A percentile compares a stretch with the other conserved stretches of the same genome.
Conservation (phyloP, 2,797 vertebrate genomes). For the Cuniculus paca region DNA sequence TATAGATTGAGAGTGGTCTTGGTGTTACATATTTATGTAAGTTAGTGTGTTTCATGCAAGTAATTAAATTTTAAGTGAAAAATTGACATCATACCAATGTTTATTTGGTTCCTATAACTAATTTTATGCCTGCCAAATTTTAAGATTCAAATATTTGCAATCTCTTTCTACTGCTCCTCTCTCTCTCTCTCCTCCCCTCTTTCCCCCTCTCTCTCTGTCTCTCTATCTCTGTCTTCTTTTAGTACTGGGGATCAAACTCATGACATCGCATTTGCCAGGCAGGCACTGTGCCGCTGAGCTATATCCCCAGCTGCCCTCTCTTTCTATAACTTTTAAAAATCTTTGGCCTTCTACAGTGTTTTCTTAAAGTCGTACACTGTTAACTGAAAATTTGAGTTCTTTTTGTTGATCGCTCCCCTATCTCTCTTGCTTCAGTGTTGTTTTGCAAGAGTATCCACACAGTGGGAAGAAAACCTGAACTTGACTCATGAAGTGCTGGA, state of each 20-base stretch:
- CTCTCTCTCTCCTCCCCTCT: too few species aligned
- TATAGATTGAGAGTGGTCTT: neutral
- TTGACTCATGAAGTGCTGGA: constrained; percentile 64
- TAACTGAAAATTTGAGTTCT: neutral
- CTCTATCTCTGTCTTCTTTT: too few species aligned
- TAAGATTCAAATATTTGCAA: constrained; percentile 62
- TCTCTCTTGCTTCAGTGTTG: constrained; percentile 49
- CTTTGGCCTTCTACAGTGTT: constrained; percentile 40
- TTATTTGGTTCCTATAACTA: constrained; percentile 31
- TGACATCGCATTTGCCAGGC: too few species aligned
- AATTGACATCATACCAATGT: neutral
- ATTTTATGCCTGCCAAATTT: constrained; percentile 53
- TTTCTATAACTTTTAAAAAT: neutral
- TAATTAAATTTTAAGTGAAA: constrained; percentile 60
- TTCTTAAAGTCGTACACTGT: constrained; percentile 61
- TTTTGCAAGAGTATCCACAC: neutral
- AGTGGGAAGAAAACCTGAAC: constrained; percentile 63
- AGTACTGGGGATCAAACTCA: too few species aligned
- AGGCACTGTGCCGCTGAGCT: too few species aligned
- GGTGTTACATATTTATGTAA: neutral
- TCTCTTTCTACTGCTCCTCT: constrained; percentile 60
- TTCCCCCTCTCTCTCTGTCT: too few species aligned
- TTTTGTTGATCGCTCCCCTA: constrained; percentile 13
- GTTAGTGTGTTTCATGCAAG: neutral
- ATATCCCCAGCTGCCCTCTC: too few species aligned